Conservation (phyloP, 2,113 vertebrate genomes). For the Chionodraco myersi region DNA sequence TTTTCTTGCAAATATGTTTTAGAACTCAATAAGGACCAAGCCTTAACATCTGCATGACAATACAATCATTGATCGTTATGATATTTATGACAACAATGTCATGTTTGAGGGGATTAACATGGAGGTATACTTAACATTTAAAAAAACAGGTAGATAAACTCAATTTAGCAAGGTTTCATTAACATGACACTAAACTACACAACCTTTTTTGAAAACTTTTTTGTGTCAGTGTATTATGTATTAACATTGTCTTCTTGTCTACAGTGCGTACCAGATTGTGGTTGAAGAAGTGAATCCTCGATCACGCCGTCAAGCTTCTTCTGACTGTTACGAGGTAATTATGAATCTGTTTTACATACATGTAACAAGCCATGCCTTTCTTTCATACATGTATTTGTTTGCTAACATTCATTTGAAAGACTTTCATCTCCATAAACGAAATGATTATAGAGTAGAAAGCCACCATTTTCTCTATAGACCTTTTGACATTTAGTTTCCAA, state of each 20-base stretch:
- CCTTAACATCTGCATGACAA: neutral
- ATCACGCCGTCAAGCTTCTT: constrained; percentile 88
- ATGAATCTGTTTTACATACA: neutral
- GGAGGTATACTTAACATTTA: neutral
- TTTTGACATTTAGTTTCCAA: neutral
- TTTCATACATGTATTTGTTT: neutral
- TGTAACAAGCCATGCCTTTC: neutral
- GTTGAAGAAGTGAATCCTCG: constrained; percentile 93
- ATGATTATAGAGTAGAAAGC: neutral
- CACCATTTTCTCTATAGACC: neutral
- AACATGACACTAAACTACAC: neutral
- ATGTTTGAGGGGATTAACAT: neutral
- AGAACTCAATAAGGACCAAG: neutral
- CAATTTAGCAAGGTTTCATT: no score
- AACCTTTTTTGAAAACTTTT: no score
- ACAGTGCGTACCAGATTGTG: constrained; percentile 96
- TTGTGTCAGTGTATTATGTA: neutral
- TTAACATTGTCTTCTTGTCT: constrained; percentile 13
- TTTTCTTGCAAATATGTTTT: neutral
- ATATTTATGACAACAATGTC: neutral
- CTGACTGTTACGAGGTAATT: constrained; percentile 91
- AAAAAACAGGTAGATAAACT: neutral
- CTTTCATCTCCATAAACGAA: neutral
- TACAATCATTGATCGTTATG: neutral
- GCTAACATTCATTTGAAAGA: neutral